Evolutionary conservation across 2,797 vertebrate genomes (phyloP).

Genomic region (Enteromius trimaculatus): DNA sequence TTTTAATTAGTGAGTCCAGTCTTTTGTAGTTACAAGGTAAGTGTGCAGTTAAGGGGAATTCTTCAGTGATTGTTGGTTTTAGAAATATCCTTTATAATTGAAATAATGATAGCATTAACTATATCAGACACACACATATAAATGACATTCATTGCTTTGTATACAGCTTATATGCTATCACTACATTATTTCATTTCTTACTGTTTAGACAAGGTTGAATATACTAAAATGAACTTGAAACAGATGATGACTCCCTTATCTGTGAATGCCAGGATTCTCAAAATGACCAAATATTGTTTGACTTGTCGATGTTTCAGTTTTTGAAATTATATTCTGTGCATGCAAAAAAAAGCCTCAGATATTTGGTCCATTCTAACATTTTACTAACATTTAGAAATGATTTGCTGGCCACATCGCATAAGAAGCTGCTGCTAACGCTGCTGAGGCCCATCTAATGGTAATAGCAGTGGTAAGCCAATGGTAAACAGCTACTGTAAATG

Average conservation of each 20-base stretch:
- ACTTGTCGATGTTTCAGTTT: background rate
- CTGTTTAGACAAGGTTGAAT: background rate
- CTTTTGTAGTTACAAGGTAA: background rate
- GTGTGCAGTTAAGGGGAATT: background rate
- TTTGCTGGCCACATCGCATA: slow-evolving; percentile 16
- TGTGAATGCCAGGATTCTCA: background rate
- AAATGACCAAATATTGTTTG: background rate
- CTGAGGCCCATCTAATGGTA: background rate
- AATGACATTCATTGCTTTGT: background rate
- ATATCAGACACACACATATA: background rate
- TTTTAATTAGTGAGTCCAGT: background rate
- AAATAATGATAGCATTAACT: background rate
- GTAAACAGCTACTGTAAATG: slow-evolving; percentile 57
- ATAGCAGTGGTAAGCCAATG: slow-evolving; percentile 48
- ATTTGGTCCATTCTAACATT: slow-evolving; percentile 12
- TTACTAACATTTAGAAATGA: slow-evolving; percentile 35
- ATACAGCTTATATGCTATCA: background rate
- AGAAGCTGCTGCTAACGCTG: slow-evolving; percentile 1
- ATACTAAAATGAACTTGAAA: background rate
- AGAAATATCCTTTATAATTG: background rate
- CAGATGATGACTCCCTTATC: background rate
- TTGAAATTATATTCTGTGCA: background rate
- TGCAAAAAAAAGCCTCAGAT: slow-evolving; percentile 7
- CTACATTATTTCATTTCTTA: background rate
- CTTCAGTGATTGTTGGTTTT: background rate